A percentile compares a stretch with the other conserved stretches of the same genome.
Conservation (phyloP, 2,888 invertebrate species). For the Heliconius erato region DNA sequence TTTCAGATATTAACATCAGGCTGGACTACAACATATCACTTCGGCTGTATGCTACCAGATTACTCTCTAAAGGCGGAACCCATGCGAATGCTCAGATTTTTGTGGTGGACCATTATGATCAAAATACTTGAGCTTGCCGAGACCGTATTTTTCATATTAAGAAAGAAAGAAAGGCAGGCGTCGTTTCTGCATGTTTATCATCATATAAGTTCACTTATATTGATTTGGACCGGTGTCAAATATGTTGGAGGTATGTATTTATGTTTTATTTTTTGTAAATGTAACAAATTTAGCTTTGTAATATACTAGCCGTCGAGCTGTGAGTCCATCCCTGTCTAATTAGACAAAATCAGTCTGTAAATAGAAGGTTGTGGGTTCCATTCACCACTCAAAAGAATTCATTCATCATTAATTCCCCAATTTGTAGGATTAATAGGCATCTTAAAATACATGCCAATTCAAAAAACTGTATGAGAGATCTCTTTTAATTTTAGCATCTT, state of each 20-base stretch:
- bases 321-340: no score
- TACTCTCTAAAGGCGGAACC: slow-evolving; percentile 88
- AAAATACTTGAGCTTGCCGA: slow-evolving; percentile 89
- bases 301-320: no score
- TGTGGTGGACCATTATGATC: slow-evolving; percentile 88
- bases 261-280: background rate
- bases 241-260: slow-evolving; percentile 87
- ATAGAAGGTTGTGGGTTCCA: no score
- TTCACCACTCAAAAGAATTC: no score
- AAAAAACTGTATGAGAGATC: background rate
- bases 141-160: slow-evolving; percentile 89
- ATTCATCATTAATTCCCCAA: no score
- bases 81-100: slow-evolving; percentile 83
- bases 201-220: slow-evolving; percentile 86
- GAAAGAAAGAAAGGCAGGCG: slow-evolving; percentile 90
- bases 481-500: background rate
- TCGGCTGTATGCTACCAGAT: slow-evolving; percentile 90
- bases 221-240: slow-evolving; percentile 87
- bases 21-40: slow-evolving; percentile 86
- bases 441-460: background rate
- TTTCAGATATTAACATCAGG: slow-evolving; percentile 88
- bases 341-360: no score
- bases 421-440: background rate
- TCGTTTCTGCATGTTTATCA: slow-evolving; percentile 91
- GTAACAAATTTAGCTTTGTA: no score